Conservation (phyloP, 2,888 invertebrate genomes). For the Poecilobothrus nobilitatus region DNA sequence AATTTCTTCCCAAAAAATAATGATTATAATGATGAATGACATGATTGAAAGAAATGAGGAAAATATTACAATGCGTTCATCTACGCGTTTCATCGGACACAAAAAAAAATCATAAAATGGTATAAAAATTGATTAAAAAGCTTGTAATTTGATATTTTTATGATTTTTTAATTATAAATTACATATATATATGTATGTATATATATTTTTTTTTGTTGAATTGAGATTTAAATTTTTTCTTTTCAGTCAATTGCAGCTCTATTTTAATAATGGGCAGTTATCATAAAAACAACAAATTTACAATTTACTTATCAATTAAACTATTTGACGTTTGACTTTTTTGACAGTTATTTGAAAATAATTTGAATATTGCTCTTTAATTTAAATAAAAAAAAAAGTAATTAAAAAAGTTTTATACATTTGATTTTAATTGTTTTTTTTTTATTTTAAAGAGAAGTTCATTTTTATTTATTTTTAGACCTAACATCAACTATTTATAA, state of each 20-base stretch:
- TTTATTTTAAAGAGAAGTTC: too few species aligned
- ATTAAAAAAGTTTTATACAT: too few species aligned
- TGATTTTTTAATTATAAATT: neutral
- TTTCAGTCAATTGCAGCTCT: neutral
- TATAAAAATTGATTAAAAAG: neutral
- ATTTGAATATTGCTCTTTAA: too few species aligned
- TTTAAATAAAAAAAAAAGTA: too few species aligned
- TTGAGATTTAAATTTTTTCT: neutral
- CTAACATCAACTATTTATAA: too few species aligned
- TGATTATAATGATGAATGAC: neutral
- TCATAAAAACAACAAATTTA: too few species aligned
- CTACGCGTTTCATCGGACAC: neutral
- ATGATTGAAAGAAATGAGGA: neutral
- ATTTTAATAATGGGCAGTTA: neutral
- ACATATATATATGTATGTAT: too few species aligned
- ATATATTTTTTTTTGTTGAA: neutral
- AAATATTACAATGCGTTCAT: too few species aligned
- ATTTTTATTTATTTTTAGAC: too few species aligned
- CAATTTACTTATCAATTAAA: neutral
- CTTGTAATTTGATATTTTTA: constrained; percentile 1
- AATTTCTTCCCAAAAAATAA: too few species aligned
- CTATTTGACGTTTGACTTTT: neutral
- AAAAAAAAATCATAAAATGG: neutral
- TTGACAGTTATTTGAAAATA: neutral
- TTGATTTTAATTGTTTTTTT: too few species aligned